Evolutionary conservation across 2,113 vertebrate genomes (phyloP).

Genomic region (Rhineura floridana): DNA sequence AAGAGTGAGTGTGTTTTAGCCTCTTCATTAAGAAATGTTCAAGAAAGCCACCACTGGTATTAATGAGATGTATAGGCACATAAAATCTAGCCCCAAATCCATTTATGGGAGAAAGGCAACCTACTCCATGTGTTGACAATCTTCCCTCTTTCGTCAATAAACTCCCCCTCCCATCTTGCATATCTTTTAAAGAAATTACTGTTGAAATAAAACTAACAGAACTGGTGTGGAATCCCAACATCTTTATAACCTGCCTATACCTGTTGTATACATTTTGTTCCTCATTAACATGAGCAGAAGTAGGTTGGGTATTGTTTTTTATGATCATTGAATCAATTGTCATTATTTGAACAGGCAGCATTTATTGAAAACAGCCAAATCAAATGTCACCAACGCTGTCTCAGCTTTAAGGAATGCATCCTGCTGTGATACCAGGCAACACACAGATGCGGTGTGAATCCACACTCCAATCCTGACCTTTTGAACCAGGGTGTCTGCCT

Average conservation of each 20-base stretch:
- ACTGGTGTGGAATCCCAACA: background rate
- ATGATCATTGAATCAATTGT: background rate
- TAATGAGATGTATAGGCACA: background rate
- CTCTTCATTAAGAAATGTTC: conserved; percentile 11
- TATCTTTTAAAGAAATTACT: conserved; percentile 16
- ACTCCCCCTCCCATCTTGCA: background rate
- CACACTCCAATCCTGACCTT: background rate
- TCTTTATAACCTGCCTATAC: background rate
- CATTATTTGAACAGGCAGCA: fast-evolving
- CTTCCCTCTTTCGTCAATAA: fast-evolving
- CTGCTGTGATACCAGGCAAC: background rate
- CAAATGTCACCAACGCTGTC: background rate
- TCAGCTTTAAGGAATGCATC: background rate
- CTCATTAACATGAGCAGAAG: background rate
- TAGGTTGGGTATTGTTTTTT: background rate
- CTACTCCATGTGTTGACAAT: background rate
- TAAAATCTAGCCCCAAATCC: background rate
- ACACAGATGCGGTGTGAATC: background rate
- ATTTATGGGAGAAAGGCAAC: background rate
- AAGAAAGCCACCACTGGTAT: conserved; percentile 30
- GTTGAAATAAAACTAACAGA: background rate
- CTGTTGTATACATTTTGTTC: background rate
- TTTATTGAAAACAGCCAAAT: background rate
- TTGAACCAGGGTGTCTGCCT: background rate
- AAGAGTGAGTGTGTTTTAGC: no score